Conservation (phyloP, 2,797 vertebrate species). For the Nannoperca obscura region DNA sequence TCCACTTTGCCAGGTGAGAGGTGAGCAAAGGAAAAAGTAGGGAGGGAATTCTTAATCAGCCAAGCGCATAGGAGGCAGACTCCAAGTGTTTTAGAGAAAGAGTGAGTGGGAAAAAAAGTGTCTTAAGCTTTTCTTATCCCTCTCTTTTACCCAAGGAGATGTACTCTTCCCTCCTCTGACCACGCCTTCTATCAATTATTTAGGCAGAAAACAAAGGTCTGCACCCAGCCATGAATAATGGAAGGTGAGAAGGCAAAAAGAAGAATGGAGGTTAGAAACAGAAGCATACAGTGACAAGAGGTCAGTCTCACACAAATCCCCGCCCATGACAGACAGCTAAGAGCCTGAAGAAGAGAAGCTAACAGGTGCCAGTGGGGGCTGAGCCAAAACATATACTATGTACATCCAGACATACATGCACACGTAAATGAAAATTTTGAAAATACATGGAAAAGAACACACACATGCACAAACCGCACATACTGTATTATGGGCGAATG, state of each 20-base stretch:
- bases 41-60: slow-evolving; percentile 67
- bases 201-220: slow-evolving; percentile 82
- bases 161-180: slow-evolving; percentile 56
- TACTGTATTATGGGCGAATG: slow-evolving; percentile 34
- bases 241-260: slow-evolving; percentile 72
- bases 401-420: neutral
- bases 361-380: slow-evolving; percentile 52
- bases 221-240: slow-evolving; percentile 80
- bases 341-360: slow-evolving; percentile 52
- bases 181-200: slow-evolving; percentile 82
- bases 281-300: slow-evolving; percentile 63
- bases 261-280: slow-evolving; percentile 70
- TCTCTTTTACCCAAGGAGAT: slow-evolving; percentile 54
- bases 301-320: slow-evolving; percentile 58
- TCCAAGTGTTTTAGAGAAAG: slow-evolving; percentile 47
- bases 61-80: slow-evolving; percentile 11
- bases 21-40: slow-evolving; percentile 54
- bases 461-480: neutral
- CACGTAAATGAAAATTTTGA: slow-evolving; percentile 3
- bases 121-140: slow-evolving; percentile 55
- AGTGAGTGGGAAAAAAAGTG: slow-evolving; percentile 36
- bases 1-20: slow-evolving; percentile 63
- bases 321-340: slow-evolving; percentile 64
- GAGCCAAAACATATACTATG: slow-evolving; percentile 12
- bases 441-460: slow-evolving; percentile 9